phyloP scores from a whole-genome alignment of 2,113 vertebrate genomes.

The Leuciscus idus region DNA sequence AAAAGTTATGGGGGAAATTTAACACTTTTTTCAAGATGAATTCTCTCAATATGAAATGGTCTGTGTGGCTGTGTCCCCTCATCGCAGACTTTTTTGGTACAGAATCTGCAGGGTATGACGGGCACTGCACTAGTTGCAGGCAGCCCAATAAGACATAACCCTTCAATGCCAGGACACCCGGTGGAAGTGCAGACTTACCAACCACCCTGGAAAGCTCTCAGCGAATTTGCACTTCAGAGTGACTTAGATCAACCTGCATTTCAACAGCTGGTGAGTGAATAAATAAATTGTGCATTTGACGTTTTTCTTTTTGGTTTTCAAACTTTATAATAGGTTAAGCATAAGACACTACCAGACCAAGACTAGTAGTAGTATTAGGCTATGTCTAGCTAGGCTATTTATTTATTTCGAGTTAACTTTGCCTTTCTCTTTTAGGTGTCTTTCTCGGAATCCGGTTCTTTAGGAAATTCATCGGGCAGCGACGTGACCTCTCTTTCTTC shows the following conservation, averaged over 20 bases:
- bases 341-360: background rate
- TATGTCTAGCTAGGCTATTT: background rate
- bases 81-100: background rate
- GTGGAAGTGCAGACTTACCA: conserved; percentile 95
- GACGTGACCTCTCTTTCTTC: conserved; percentile 96
- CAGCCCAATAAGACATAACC: conserved; percentile 91
- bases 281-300: background rate
- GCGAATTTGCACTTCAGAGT: conserved; percentile 93
- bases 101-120: conserved; percentile 94
- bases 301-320: background rate
- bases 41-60: background rate
- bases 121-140: conserved; percentile 92
- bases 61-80: background rate
- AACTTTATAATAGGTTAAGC: background rate
- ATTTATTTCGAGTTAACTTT: background rate
- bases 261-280: conserved; percentile 86
- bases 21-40: background rate
- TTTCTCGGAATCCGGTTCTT: conserved; percentile 92
- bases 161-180: conserved; percentile 84
- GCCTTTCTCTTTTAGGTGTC: conserved; percentile 80
- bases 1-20: background rate
- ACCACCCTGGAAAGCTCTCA: conserved; percentile 93
- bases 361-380: background rate
- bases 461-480: conserved; percentile 94
- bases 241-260: conserved; percentile 93